Base-by-base conservation (phyloP, 1,140 invertebrate genomes). In the Copidosoma floridanum region DNA sequence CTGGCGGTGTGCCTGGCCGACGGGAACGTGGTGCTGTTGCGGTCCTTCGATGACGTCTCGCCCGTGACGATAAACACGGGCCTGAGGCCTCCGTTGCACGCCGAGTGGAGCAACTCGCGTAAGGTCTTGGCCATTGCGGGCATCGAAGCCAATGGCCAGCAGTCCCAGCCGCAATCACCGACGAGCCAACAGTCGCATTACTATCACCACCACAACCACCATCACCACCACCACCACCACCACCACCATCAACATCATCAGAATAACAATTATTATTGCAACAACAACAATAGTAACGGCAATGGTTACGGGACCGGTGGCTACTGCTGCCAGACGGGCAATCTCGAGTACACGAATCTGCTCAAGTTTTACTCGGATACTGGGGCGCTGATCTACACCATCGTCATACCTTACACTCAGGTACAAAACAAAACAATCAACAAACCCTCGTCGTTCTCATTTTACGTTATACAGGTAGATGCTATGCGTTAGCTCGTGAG, bases 61-160 rank as follows among this genome's bases (percentile, higher is more conserved):
- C 94, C 94, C 0, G 86, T 89, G 43, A 86, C 93, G 55, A 88
- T 98, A 60, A 84, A 88, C 68, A 97, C 94, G 0, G 88, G 88
- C 3, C 79, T 95, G 52, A 86, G 89, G 67, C 89, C 91, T 41
- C 88, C 89, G 2, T 75, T 93, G 46, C 87, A 89, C 64, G 92
- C 97, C 81, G 95, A 98, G 78, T 98, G 96, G 95, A 94, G 93
- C 44, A 98, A 97, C 75, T 95, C 93, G 1, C 88, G 93, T 26
- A 93, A 97, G 73, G 78, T 96, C 27, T 80, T 98, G 20, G 95
- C 94, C 1, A 93, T 97, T 0, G 94, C 93, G n/a, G 95, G 95
- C 18, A 88, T 86, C 23, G 76, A 73, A 43, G 75, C 76, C 1
- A 44, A 35, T 0, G 58, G 55, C 12, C 29, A 52, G 1, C 40